A percentile compares a stretch with the other conserved stretches of the same genome.
phyloP scores from a whole-genome alignment of 2,797 vertebrate species.

The Notolepis coatsorum region DNA sequence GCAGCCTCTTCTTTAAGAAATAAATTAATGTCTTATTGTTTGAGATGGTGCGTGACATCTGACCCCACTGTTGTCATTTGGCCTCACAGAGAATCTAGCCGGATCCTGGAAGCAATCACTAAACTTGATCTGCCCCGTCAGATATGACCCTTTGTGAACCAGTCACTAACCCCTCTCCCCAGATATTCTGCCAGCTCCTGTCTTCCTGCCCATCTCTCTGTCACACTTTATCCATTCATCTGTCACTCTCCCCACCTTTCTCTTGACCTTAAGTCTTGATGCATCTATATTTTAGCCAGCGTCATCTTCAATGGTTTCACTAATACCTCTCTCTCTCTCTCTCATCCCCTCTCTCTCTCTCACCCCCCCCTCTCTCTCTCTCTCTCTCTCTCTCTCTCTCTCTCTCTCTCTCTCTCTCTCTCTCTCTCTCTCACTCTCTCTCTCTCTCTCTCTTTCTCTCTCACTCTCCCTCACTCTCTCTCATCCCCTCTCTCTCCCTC shows the following conservation, averaged over 20 bases:
- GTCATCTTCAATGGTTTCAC: conserved; percentile 34
- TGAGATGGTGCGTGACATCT: conserved; percentile 26
- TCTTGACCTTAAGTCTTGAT: conserved; percentile 41
- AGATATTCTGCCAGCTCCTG: conserved; percentile 14
- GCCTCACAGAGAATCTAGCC: background rate
- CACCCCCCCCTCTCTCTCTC: background rate
- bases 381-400: background rate
- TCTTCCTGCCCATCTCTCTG: conserved; percentile 29
- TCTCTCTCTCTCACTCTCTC: background rate
- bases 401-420: background rate
- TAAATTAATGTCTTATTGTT: conserved; percentile 4
- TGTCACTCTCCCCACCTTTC: conserved; percentile 47
- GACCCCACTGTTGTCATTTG: conserved; percentile 22
- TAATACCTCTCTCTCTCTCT: conserved; percentile 13
- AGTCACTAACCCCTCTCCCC: conserved; percentile 20
- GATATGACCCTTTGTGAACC: conserved; percentile 19
- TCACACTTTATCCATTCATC: conserved; percentile 46
- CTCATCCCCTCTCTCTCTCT: conserved; percentile 3
- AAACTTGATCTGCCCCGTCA: conserved; percentile 28
- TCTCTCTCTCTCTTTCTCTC: background rate
- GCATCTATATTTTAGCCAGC: conserved; percentile 25
- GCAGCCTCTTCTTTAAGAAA: background rate
- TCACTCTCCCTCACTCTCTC: background rate
- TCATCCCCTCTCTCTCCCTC: background rate
- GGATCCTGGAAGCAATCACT: conserved; percentile 34